Base-by-base conservation (phyloP, 1,140 invertebrate genomes). In the Temnothorax curvispinosus region DNA sequence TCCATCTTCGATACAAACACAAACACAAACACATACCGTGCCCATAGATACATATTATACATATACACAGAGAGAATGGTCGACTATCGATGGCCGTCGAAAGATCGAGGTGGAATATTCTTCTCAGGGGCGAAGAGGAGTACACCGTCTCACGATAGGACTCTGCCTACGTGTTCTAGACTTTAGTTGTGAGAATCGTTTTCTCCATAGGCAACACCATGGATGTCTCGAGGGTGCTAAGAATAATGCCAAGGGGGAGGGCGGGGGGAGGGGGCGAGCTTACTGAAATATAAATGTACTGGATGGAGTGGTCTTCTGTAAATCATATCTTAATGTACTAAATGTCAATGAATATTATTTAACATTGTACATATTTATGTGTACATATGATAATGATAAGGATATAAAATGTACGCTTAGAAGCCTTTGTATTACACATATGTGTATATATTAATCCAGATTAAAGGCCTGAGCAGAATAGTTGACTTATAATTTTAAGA, bases 81-180 rank as follows among this genome's bases (percentile, higher is more conserved):
- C 60, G 74, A 64, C 58, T 77, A 54, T 32, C 47, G 27, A 27
- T 27, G 27, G 27, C 27, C 27, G n/a, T 77, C 58, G 35, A 54
- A 75, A 60, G n/a, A 65, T 77, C 74, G 81, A 64, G 72, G 41
- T 60, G 11, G 67, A 82, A 82, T 85, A 85, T 85, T 85, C 74
- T 85, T 65, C 58, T 77, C 74, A 21, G 50, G 72, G 56, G 60
- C 58, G 35, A 85, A 74, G 44, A 44, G 15, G 15, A 82, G 41
- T 74, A 60, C 27, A 27, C 60, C 52, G 80, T 60, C 60, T 74
- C 67, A 69, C 54, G 67, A 82, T 74, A 74, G 69, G 38, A 74
- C 3, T 72, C 41, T 38, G 54, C 41, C 80, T 82, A 82, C 56
- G 41, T 54, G 38, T 18, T 74, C 27, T 47, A 52, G 78, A 27